phyloP scores from a whole-genome alignment of 2,888 invertebrate genomes.

The Liodrosophila aerea region DNA sequence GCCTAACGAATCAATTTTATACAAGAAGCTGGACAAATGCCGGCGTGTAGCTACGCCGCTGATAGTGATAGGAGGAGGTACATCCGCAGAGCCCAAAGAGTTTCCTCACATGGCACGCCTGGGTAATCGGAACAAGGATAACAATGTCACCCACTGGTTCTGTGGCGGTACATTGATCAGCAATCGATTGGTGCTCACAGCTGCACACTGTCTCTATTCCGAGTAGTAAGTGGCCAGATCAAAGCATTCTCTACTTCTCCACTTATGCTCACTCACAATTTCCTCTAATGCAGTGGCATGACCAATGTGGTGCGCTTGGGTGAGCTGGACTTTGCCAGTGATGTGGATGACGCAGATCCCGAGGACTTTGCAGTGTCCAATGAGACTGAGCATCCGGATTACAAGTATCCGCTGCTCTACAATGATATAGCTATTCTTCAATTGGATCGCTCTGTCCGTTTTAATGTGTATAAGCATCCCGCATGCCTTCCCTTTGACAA shows the following conservation, averaged over 20 bases:
- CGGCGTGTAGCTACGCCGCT: constrained; percentile 82
- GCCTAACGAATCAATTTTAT: constrained; percentile 29
- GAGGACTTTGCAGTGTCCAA: constrained; percentile 73
- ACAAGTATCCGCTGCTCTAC: constrained; percentile 80
- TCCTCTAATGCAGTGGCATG: constrained; percentile 52
- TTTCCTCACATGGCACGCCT: constrained; percentile 77
- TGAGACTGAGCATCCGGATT: constrained; percentile 81
- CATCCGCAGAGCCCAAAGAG: constrained; percentile 71
- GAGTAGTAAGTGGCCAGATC: constrained; percentile 14
- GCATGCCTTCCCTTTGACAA: constrained; percentile 82
- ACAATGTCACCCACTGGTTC: constrained; percentile 62
- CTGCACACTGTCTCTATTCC: constrained; percentile 58
- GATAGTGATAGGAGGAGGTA: constrained; percentile 74
- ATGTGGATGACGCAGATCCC: constrained; percentile 71
- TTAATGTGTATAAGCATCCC: constrained; percentile 82
- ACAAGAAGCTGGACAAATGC: constrained; percentile 55
- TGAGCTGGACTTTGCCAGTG: constrained; percentile 73
- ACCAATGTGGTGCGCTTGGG: constrained; percentile 76
- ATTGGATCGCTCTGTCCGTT: constrained; percentile 78
- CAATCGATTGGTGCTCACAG: constrained; percentile 56
- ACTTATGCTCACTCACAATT: neutral
- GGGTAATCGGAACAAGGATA: constrained; percentile 42
- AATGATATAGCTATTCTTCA: constrained; percentile 84
- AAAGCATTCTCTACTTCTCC: too few relatives aligned
- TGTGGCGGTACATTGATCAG: constrained; percentile 77